Conservation (phyloP, 2,113 vertebrate genomes). For the Pseudorhombus dupliciocellatus region DNA sequence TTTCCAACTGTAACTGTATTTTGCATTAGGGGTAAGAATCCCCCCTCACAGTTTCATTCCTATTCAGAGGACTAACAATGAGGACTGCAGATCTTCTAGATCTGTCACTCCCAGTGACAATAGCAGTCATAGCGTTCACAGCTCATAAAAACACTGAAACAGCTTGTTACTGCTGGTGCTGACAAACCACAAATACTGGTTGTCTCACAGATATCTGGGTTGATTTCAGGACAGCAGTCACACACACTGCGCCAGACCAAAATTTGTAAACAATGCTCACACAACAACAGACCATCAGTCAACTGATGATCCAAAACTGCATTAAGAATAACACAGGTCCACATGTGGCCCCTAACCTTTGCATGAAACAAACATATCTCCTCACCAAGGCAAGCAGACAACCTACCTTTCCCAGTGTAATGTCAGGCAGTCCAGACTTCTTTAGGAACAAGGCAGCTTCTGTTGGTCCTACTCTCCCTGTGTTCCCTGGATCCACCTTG, state of each 20-base stretch:
- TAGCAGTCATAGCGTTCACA: background rate
- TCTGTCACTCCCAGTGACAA: background rate
- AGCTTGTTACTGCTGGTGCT: background rate
- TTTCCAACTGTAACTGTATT: background rate
- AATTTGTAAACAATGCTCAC: too few species aligned
- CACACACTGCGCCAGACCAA: too few species aligned
- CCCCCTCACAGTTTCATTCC: too few species aligned
- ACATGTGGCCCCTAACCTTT: too few species aligned
- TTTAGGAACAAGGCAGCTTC: slow-evolving; percentile 97
- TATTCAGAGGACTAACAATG: too few species aligned
- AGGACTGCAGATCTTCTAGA: background rate
- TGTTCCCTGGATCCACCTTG: slow-evolving; percentile 93
- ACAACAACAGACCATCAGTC: too few species aligned
- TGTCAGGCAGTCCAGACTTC: slow-evolving; percentile 93
- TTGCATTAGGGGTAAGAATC: too few species aligned
- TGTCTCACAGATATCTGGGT: background rate
- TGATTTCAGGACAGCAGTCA: background rate
- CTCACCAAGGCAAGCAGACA: too few species aligned
- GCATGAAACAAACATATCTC: too few species aligned
- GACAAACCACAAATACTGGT: background rate
- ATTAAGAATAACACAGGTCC: too few species aligned
- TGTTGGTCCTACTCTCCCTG: slow-evolving; percentile 90
- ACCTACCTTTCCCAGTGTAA: slow-evolving; percentile 91
- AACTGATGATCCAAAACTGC: too few species aligned
- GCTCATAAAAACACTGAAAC: background rate